These are phyloP conservation scores for Hybognathus amarus DNA, from an alignment of 2,797 vertebrate genomes.

Conservation along the genomic window DNA sequence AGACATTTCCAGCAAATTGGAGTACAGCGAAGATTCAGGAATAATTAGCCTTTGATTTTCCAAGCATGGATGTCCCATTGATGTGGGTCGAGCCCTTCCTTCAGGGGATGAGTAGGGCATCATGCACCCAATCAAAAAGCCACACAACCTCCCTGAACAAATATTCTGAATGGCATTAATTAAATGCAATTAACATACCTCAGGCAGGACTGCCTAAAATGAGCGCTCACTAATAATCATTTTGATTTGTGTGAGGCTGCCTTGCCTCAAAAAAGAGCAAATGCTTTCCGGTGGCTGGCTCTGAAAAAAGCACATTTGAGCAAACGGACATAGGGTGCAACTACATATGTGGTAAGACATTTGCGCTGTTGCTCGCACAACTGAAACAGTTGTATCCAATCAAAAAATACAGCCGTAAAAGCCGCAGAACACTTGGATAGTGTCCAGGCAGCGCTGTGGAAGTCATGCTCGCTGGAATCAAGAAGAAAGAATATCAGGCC, in stretches of 20 bases:
- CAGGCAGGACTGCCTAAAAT: conserved; percentile 1
- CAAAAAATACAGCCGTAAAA: conserved; percentile 27
- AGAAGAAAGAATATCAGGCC: conserved; percentile 35
- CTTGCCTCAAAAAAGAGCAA: conserved; percentile 19
- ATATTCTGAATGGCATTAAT: conserved; percentile 16
- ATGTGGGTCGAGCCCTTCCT: conserved; percentile 23
- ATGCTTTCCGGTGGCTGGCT: neutral
- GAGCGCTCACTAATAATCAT: neutral
- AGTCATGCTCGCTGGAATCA: conserved; percentile 24
- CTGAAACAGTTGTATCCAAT: conserved; percentile 40
- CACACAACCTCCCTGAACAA: conserved; percentile 29
- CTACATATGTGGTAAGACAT: neutral
- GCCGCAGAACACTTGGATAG: conserved; percentile 33
- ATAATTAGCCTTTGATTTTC: conserved; percentile 31
- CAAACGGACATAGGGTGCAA: neutral
- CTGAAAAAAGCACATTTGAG: neutral
- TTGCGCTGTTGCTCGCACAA: neutral
- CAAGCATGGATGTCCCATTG: neutral
- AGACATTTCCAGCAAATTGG: neutral
- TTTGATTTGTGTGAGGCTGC: conserved; percentile 15
- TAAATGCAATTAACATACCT: conserved; percentile 23
- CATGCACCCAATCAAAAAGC: conserved; percentile 7
- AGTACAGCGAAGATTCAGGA: neutral
- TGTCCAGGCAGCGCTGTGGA: conserved; percentile 33
- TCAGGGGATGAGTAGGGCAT: neutral